Evolutionary conservation across 2,888 invertebrate species (phyloP).

Genomic region (Drosophila parthenogenetica): DNA sequence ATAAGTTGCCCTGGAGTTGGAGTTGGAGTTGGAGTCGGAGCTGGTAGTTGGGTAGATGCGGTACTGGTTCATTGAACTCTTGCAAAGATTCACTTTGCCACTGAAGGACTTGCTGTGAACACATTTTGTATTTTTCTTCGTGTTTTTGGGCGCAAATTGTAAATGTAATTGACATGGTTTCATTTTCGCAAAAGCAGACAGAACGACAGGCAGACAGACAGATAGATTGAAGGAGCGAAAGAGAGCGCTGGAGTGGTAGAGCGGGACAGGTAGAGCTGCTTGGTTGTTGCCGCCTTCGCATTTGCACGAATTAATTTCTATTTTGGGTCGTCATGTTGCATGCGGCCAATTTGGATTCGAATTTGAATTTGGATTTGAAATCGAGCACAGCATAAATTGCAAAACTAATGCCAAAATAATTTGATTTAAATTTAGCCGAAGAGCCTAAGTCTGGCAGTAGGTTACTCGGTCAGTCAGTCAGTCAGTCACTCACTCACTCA

Average conservation of each 20-base stretch:
- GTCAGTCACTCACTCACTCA: constrained; percentile 34
- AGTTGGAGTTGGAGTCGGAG: constrained; percentile 1
- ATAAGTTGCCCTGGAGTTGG: neutral
- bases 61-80: constrained; percentile 69
- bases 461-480: constrained; percentile 54
- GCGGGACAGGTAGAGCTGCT: neutral
- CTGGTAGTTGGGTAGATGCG: constrained; percentile 4
- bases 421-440: constrained; percentile 72
- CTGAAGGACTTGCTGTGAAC: constrained; percentile 37
- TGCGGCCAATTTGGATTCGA: constrained; percentile 50
- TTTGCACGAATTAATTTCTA: constrained; percentile 75
- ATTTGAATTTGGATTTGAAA: constrained; percentile 27
- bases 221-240: neutral
- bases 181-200: constrained; percentile 43
- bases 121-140: neutral
- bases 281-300: constrained; percentile 44
- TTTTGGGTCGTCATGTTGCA: constrained; percentile 61
- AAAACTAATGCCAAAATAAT: constrained; percentile 72
- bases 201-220: constrained; percentile 10
- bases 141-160: constrained; percentile 54
- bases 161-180: constrained; percentile 81
- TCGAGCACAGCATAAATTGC: constrained; percentile 72
- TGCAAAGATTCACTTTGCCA: constrained; percentile 51
- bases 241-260: too few relatives aligned
- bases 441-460: constrained; percentile 36